These are phyloP conservation scores for Holothuria scabra DNA, from an alignment of 53 echinoderm and acorn worm species.

Conservation along the genomic window DNA sequence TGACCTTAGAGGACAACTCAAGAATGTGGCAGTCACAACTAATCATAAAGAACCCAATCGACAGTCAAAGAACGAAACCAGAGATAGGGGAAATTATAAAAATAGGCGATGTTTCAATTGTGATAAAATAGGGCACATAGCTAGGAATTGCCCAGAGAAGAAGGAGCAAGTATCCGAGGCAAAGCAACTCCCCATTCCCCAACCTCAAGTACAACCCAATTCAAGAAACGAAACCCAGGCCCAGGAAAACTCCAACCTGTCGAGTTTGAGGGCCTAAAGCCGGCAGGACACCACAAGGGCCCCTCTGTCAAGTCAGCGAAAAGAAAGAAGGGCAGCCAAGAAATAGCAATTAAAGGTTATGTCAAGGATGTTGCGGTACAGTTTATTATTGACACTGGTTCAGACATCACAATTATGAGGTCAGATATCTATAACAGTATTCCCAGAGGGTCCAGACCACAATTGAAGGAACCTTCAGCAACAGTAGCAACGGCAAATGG, in stretches of 20 bases:
- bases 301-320: conserved; percentile 8
- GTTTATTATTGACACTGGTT: too few relatives aligned
- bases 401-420: too few relatives aligned
- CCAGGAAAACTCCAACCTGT: conserved; percentile 23
- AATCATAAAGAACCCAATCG: neutral
- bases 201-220: neutral
- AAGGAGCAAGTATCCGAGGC: neutral
- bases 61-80: neutral
- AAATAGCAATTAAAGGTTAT: too few relatives aligned
- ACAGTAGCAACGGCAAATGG: too few relatives aligned
- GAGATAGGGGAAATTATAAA: too few relatives aligned
- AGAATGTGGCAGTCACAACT: neutral
- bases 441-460: too few relatives aligned
- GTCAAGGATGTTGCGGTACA: too few relatives aligned
- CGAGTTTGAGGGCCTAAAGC: conserved; percentile 5
- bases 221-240: neutral
- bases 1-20: neutral
- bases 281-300: conserved; percentile 5
- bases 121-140: neutral
- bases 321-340: too few relatives aligned
- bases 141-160: neutral
- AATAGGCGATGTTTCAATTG: neutral
- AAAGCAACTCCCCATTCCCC: neutral
- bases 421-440: too few relatives aligned
- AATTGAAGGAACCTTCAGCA: too few relatives aligned